Conservation (phyloP, 2,888 invertebrate genomes). For the Leucoptera coffeella region DNA sequence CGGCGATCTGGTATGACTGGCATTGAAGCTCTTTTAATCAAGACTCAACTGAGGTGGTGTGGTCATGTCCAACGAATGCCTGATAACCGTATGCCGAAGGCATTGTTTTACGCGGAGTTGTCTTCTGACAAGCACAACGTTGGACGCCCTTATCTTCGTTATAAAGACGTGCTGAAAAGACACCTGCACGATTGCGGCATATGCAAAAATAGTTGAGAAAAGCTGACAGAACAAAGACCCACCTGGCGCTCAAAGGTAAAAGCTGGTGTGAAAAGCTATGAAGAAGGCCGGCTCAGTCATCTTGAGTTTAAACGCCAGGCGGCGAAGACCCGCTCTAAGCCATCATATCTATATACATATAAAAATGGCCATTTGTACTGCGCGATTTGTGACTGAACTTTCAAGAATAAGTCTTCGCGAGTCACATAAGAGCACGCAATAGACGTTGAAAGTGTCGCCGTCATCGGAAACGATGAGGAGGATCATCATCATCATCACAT, state of each 20-base stretch:
- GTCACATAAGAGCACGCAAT: background rate
- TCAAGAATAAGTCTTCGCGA: background rate
- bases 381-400: background rate
- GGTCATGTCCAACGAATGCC: slow-evolving; percentile 6
- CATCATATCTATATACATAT: background rate
- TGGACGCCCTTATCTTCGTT: slow-evolving; percentile 4
- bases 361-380: background rate
- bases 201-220: background rate
- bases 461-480: background rate
- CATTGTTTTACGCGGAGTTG: slow-evolving; percentile 7
- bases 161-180: slow-evolving; percentile 6
- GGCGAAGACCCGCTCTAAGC: background rate
- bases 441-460: background rate
- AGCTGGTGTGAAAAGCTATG: background rate
- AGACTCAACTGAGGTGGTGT: slow-evolving; percentile 5
- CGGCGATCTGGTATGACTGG: slow-evolving; percentile 1
- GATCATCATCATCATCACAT: no score
- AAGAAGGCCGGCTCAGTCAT: background rate
- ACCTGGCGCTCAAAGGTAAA: background rate
- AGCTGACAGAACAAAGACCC: background rate
- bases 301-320: background rate
- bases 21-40: slow-evolving; percentile 5
- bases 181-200: slow-evolving; percentile 1
- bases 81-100: slow-evolving; percentile 5
- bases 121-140: slow-evolving; percentile 6